phyloP scores from a whole-genome alignment of 1,140 invertebrate genomes.

The Plodia interpunctella region DNA sequence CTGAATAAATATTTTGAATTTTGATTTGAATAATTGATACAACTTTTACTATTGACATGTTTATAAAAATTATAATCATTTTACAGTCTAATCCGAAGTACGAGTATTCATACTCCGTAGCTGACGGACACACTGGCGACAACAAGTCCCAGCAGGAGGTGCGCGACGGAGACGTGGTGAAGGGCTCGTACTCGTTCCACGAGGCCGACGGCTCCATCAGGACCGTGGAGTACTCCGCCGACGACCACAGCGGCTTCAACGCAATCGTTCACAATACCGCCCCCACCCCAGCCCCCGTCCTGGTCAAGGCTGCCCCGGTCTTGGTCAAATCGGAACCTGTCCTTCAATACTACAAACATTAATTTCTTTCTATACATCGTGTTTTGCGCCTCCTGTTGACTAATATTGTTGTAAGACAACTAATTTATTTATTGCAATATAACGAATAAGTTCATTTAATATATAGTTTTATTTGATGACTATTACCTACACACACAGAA shows the following conservation, averaged over 20 bases:
- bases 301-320: conserved; percentile 30
- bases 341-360: conserved; percentile 31
- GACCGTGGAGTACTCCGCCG: conserved; percentile 74
- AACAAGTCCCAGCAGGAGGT: conserved; percentile 76
- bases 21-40: background rate
- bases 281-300: conserved; percentile 47
- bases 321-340: conserved; percentile 17
- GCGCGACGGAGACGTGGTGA: conserved; percentile 75
- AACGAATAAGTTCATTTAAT: conserved; percentile 23
- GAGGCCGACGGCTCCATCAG: conserved; percentile 78
- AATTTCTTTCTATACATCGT: conserved; percentile 8
- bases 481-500: too few species aligned
- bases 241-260: conserved; percentile 80
- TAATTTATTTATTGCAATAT: conserved; percentile 45
- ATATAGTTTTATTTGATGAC: background rate
- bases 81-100: conserved; percentile 52
- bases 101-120: conserved; percentile 64
- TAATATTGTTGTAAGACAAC: conserved; percentile 5
- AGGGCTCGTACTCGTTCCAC: conserved; percentile 76
- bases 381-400: background rate
- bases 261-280: conserved; percentile 78
- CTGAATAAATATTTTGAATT: too few species aligned
- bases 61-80: background rate
- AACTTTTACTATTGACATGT: background rate
- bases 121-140: conserved; percentile 74